Percentiles rank a stretch among this genome's conserved stretches.
Conservation (phyloP, 2,797 vertebrate species). For the Sebastes taczanowskii region DNA sequence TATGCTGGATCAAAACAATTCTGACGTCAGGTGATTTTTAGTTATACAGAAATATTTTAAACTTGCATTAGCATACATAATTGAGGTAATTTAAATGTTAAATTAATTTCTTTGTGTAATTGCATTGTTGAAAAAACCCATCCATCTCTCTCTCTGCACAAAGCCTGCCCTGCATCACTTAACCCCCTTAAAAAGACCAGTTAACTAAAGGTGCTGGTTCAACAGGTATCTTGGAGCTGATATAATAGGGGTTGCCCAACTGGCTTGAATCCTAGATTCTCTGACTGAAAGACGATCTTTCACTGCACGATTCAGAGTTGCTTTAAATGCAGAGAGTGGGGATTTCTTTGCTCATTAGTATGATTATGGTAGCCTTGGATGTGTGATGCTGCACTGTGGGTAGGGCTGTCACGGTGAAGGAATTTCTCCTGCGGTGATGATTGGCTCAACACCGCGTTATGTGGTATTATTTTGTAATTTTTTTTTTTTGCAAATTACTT, state of each 20-base stretch:
- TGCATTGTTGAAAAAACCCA: neutral
- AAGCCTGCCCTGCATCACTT: constrained; percentile 2
- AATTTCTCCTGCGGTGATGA: too few relatives aligned
- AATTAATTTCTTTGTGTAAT: neutral
- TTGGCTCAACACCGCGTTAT: too few relatives aligned
- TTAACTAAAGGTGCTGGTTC: neutral
- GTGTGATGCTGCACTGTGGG: neutral
- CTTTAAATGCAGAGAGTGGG: neutral
- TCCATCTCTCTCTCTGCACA: neutral
- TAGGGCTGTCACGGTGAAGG: too few relatives aligned
- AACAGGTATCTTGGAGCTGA: neutral
- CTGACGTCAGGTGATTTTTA: neutral
- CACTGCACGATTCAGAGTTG: neutral
- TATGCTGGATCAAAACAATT: neutral
- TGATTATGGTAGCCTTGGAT: neutral
- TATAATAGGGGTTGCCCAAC: neutral
- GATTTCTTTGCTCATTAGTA: neutral
- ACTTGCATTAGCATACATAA: neutral
- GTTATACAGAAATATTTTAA: neutral
- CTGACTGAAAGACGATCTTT: neutral
- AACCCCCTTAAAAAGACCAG: neutral
- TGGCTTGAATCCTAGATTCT: neutral
- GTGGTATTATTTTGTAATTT: too few relatives aligned
- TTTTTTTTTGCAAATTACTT: too few relatives aligned
- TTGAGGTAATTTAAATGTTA: constrained; percentile 2